Base-by-base conservation (phyloP, 2,113 vertebrate species). In the Barnardius zonarius region DNA sequence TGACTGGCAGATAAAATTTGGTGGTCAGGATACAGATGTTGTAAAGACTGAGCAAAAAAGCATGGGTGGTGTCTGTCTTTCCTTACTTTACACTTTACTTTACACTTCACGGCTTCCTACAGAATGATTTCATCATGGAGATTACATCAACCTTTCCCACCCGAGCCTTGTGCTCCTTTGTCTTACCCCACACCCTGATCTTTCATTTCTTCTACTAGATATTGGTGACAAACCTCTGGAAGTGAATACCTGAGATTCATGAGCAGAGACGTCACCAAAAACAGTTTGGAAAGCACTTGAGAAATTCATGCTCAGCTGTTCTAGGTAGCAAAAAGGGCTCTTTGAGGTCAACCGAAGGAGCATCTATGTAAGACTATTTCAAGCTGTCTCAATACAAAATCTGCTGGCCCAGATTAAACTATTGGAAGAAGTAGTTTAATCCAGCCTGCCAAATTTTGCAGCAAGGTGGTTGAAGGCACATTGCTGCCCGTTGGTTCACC, bases 41-140 rank as follows among this genome's bases (percentile, higher is more conserved):
- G 37, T 57, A 75, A 74, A 43, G 41, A 51, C 17, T 15, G 31
- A 79, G 55, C 5, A 64, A 79, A 77, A 77, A 81, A 35, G 24
- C 10, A 49, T 0, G 0, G 15, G 20, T 25, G 16, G 46, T 35
- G 33, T 19, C 54, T 46, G 17, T 57, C 33, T 78, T n/a, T 44
- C n/a, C 25, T 25, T 35, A 63, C 10, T 30, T 59, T 11, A 54
- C 52, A 57, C n/a, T n/a, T n/a, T n/a, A n/a, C n/a, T 49, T 51
- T 13, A 52, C 44, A 76, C 43, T 69, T 96, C 57, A 73, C 2
- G 0, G 57, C 43, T 88, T 51, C 86, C 83, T 27, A 55, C 35
- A 41, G 59, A 92, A 79, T 39, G 4, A 88, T 85, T 79, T 54
- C 3, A 1, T 90, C 72, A 73, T 2, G 6, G 55, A 73, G 52